phyloP scores from a whole-genome alignment of 2,113 vertebrate genomes.

The Tachuris rubrigastra region DNA sequence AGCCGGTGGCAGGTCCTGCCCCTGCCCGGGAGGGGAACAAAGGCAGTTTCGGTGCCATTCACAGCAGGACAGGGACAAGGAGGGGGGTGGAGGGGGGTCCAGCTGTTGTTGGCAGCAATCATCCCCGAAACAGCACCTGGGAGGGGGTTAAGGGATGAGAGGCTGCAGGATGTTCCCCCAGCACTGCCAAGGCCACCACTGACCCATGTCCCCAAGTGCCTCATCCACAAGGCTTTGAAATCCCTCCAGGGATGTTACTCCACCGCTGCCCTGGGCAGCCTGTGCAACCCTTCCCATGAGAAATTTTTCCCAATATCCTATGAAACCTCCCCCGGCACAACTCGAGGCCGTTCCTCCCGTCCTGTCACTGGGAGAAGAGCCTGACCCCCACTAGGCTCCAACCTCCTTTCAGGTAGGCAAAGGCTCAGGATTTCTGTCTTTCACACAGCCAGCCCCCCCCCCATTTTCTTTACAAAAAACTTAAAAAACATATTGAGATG shows the following conservation, averaged over 20 bases:
- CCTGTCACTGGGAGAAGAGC: not conserved
- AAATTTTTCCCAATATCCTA: not conserved
- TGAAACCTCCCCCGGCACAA: not conserved
- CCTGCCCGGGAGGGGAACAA: conserved; percentile 11
- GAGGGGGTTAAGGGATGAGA: not conserved
- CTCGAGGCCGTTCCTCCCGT: not conserved
- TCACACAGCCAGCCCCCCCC: too few species aligned
- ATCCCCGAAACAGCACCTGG: not conserved
- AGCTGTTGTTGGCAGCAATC: not conserved
- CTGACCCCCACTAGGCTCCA: fast-evolving
- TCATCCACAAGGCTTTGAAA: not conserved
- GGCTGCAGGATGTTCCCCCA: not conserved
- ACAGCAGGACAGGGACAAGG: not conserved
- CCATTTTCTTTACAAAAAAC: not conserved
- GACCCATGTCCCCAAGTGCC: not conserved
- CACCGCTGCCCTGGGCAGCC: not conserved
- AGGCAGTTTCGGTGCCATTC: conserved; percentile 33
- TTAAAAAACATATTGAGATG: not conserved
- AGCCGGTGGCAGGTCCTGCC: not conserved
- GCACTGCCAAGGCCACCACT: not conserved
- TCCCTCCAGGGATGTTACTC: not conserved
- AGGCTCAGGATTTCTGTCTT: fast-evolving
- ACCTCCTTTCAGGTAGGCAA: not conserved
- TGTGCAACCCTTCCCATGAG: not conserved
- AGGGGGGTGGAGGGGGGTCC: not conserved